These are phyloP conservation scores for Myodes glareolus DNA, from an alignment of 2,113 vertebrate genomes.

Conservation along the genomic window DNA sequence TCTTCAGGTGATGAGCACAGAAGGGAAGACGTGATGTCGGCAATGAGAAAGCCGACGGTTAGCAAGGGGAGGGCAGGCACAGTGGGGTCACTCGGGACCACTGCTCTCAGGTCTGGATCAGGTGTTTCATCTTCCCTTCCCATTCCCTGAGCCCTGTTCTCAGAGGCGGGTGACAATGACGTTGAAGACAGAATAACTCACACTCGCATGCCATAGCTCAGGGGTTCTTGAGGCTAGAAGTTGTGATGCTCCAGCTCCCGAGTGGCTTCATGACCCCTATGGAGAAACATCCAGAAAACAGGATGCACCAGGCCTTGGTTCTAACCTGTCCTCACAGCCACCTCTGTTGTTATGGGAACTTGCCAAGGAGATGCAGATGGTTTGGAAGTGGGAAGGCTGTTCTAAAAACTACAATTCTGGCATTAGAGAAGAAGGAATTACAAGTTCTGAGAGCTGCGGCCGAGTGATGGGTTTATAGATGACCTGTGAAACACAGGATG, in stretches of 20 bases:
- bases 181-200: background rate
- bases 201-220: background rate
- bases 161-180: background rate
- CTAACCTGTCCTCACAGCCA: background rate
- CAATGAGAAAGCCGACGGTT: background rate
- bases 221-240: background rate
- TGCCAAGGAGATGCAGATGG: conserved; percentile 35
- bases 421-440: background rate
- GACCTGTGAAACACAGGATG: conserved; percentile 93
- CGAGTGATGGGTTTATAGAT: conserved; percentile 84
- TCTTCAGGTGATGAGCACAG: background rate
- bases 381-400: conserved; percentile 31
- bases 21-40: background rate
- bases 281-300: background rate
- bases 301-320: background rate
- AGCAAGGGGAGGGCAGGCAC: background rate
- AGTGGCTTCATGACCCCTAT: background rate
- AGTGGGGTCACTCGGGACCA: background rate
- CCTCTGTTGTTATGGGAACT: conserved; percentile 61
- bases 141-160: conserved; percentile 22
- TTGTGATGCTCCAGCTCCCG: background rate
- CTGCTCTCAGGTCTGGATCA: conserved; percentile 22
- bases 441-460: conserved; percentile 4
- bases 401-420: background rate
- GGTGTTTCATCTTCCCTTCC: background rate